Base-by-base conservation (phyloP, 2,888 invertebrate species). In the Thymelicus acteon region DNA sequence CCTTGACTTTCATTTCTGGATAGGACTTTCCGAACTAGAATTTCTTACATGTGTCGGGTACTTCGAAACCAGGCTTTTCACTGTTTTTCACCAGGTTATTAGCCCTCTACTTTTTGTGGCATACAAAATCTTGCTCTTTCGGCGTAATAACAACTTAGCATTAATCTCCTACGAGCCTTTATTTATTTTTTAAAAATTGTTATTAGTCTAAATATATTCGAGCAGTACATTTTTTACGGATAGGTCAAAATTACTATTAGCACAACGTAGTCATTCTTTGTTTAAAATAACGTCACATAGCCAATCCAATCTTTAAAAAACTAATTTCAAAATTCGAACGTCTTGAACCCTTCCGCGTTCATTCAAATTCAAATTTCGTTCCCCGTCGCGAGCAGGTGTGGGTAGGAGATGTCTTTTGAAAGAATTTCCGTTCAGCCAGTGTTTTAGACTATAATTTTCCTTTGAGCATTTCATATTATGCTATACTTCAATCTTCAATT, bases 341-440 rank as follows among this genome's bases (percentile, higher is more conserved):
- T 85, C 85, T 88, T 85, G 75, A 86, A 87, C 89, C 92, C 91
- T 92, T 90, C 85, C 79, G 82, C 75, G 80, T 75, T 76, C 80
- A 78, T 77, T 92, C 88, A 90, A 83, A 92, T 92, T 93, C 84
- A 91, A 91, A 92, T 88, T 88, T 88, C 65, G 40, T 54, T 71
- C 64, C 90, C 87, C 88, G 87, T 78, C 73, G 74, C 73, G 78
- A 83, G 90, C 91, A 91, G 91, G 88, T 89, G 91, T 83, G 88
- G 79, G 77, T 75, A 73, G 74, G 76, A 76, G 80, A 78, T 82
- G 83, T 85, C 84, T 87, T 69, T 88, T 90, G 84, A 89, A 86
- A 84, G 84, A 82, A 85, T 86, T 91, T 89, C 90, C 90, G 87
- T 81, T 85, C 78, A 80, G 78, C 78, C 81, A 83, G 74, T 79